phyloP scores from a whole-genome alignment of 2,113 vertebrate genomes.

The Stercorarius parasiticus region DNA sequence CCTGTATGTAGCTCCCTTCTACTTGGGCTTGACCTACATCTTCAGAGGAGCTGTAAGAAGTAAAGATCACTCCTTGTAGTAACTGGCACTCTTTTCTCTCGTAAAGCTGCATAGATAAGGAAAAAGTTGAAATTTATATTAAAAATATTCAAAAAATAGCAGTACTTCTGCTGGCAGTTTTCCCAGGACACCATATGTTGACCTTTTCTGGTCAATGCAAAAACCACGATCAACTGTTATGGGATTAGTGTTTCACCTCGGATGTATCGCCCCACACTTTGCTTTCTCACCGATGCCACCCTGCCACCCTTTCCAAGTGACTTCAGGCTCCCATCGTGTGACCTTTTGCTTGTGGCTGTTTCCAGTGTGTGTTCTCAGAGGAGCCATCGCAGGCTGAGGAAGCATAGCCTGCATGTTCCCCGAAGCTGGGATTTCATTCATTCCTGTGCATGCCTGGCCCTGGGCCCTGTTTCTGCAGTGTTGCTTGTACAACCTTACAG shows the following conservation, averaged over 20 bases:
- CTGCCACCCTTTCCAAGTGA: not conserved
- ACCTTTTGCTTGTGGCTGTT: not conserved
- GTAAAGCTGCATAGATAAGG: not conserved
- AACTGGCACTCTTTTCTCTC: not conserved
- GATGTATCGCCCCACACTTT: not conserved
- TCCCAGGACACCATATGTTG: slow-evolving; percentile 32
- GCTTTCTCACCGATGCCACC: not conserved
- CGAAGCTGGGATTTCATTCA: not conserved
- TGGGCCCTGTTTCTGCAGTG: not conserved
- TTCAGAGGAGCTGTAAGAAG: not conserved
- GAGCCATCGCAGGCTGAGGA: accelerated
- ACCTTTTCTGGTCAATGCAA: slow-evolving; percentile 39
- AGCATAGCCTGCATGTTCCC: not conserved
- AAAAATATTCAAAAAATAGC: slow-evolving; percentile 5
- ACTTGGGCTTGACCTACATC: not conserved
- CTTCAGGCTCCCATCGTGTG: not conserved
- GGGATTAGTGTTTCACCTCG: slow-evolving; percentile 7
- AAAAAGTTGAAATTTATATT: slow-evolving; percentile 21
- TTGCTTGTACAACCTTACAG: not conserved
- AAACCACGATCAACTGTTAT: not conserved
- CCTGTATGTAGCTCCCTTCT: not conserved
- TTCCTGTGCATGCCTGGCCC: not conserved
- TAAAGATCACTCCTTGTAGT: not conserved
- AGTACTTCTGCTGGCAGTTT: slow-evolving; percentile 15
- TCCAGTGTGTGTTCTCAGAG: not conserved